These are phyloP conservation scores for Drosophila fungiperda DNA, from an alignment of 2,888 invertebrate species.

Conservation along the genomic window DNA sequence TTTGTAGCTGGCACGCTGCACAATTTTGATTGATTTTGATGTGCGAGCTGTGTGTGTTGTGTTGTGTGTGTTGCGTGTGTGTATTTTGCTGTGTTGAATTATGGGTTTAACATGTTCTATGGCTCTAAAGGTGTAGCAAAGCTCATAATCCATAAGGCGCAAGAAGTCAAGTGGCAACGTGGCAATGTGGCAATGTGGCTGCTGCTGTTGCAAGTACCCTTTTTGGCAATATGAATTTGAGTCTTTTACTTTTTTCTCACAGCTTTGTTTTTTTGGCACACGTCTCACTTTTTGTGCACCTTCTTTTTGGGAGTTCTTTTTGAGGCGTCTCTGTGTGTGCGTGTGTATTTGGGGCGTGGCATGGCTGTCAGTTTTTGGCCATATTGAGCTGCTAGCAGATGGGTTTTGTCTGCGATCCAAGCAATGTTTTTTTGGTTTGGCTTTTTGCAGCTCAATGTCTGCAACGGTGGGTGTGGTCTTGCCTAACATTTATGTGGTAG, in stretches of 20 bases:
- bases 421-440: constrained; percentile 27
- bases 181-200: not conserved
- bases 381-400: constrained; percentile 71
- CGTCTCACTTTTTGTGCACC: constrained; percentile 70
- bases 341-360: constrained; percentile 43
- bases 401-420: constrained; percentile 69
- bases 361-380: constrained; percentile 62
- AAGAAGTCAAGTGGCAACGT: constrained; percentile 63
- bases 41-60: constrained; percentile 5
- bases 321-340: not conserved
- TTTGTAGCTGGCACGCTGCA: constrained; percentile 54
- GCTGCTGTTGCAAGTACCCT: constrained; percentile 42
- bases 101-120: constrained; percentile 55
- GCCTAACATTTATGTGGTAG: constrained; percentile 73
- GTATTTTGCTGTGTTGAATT: constrained; percentile 59
- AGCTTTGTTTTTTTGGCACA: constrained; percentile 71
- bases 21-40: constrained; percentile 69
- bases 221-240: constrained; percentile 20
- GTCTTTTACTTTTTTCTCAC: constrained; percentile 1
- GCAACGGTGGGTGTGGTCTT: constrained; percentile 69
- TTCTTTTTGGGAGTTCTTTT: constrained; percentile 30
- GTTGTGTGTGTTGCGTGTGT: not conserved
- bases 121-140: constrained; percentile 59
- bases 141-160: constrained; percentile 53
- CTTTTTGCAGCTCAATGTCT: constrained; percentile 43